These are phyloP conservation scores for Microcebus murinus DNA, from an alignment of 2,113 vertebrate genomes.

Conservation along the genomic window DNA sequence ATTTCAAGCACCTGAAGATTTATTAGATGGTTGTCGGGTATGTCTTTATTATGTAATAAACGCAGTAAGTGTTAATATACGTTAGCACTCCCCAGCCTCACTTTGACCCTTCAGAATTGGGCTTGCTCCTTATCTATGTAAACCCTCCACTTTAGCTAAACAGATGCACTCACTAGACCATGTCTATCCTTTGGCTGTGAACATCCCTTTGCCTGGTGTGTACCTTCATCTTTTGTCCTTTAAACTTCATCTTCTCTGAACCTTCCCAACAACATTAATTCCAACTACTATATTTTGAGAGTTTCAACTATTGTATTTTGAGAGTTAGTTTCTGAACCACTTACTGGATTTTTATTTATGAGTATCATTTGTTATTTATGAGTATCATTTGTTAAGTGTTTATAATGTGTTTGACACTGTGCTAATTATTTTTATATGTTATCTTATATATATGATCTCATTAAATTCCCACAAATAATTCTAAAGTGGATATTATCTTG, in stretches of 20 bases:
- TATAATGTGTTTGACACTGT: neutral
- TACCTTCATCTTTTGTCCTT: neutral
- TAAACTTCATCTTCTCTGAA: neutral
- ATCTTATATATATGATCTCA: neutral
- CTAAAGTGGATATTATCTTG: neutral
- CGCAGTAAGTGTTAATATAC: neutral
- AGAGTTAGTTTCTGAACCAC: conserved; percentile 14
- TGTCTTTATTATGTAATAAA: conserved; percentile 65
- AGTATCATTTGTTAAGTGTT: neutral
- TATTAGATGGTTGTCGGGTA: conserved; percentile 97
- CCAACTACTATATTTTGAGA: neutral
- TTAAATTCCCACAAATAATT: conserved; percentile 6
- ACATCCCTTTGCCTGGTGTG: neutral
- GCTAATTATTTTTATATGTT: conserved; percentile 44
- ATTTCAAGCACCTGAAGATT: conserved; percentile 90
- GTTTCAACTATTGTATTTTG: neutral
- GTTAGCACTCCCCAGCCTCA: neutral
- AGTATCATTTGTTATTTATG: neutral
- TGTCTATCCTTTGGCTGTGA: neutral
- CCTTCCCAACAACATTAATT: neutral
- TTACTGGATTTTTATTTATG: conserved; percentile 37
- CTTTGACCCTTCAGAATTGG: neutral
- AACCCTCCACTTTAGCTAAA: neutral
- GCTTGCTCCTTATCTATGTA: neutral
- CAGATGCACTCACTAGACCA: neutral